These are phyloP conservation scores for Mamestra configurata DNA, from an alignment of 1,140 invertebrate genomes.

Conservation along the genomic window DNA sequence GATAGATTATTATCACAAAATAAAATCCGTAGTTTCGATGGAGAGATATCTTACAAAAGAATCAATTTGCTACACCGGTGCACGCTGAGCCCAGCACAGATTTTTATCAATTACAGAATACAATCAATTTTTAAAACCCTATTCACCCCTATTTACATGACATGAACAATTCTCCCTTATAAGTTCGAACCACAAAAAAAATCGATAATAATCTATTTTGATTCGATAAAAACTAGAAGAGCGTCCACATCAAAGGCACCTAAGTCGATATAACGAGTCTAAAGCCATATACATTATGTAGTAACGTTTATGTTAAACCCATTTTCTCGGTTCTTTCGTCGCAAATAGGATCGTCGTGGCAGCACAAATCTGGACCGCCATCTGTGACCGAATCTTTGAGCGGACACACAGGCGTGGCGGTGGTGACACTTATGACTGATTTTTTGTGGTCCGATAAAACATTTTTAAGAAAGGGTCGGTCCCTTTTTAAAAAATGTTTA, in stretches of 20 bases:
- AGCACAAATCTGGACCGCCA: slow-evolving; percentile 78
- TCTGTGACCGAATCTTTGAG: slow-evolving; percentile 80
- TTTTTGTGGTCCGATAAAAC: too few relatives aligned
- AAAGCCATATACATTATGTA: slow-evolving; percentile 72
- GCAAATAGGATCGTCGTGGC: slow-evolving; percentile 82
- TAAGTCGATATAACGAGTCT: neutral
- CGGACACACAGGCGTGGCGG: slow-evolving; percentile 63
- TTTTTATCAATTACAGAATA: neutral
- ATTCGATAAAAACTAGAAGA: slow-evolving; percentile 2
- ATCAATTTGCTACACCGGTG: neutral
- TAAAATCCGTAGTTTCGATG: neutral
- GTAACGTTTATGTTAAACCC: slow-evolving; percentile 69
- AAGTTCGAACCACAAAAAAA: neutral
- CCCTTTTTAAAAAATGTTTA: too few relatives aligned
- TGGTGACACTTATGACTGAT: too few relatives aligned
- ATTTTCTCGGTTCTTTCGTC: slow-evolving; percentile 73
- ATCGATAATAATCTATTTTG: neutral
- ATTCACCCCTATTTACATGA: neutral
- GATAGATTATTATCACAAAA: neutral
- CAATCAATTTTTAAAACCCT: neutral
- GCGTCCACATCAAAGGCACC: slow-evolving; percentile 37
- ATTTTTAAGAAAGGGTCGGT: too few relatives aligned
- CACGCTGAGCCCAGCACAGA: too few relatives aligned
- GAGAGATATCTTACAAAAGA: neutral
- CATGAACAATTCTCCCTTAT: slow-evolving; percentile 2